Percentiles rank a stretch among this genome's conserved stretches.
phyloP scores from a whole-genome alignment of 2,888 invertebrate genomes.

The Falcaria lacertinaria region DNA sequence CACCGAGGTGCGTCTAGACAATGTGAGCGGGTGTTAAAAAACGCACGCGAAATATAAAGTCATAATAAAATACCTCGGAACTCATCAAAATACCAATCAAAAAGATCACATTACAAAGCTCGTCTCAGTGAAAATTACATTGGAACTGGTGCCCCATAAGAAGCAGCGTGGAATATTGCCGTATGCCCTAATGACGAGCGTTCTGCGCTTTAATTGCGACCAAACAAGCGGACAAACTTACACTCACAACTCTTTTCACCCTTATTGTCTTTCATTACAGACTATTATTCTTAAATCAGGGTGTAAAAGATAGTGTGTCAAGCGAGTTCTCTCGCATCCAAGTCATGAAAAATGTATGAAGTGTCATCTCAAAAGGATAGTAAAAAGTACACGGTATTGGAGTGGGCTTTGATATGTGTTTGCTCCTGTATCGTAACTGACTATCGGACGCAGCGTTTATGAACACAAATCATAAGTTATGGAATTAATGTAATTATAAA shows the following conservation, averaged over 20 bases:
- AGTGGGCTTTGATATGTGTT: slow-evolving; percentile 66
- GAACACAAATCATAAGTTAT: too few species aligned
- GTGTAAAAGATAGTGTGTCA: slow-evolving; percentile 22
- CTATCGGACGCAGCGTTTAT: slow-evolving; percentile 4
- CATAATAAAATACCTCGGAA: slow-evolving; percentile 41
- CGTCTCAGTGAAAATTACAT: slow-evolving; percentile 43
- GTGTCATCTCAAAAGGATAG: slow-evolving; percentile 49
- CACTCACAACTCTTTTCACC: slow-evolving; percentile 8
- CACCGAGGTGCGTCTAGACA: background rate
- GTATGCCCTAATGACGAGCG: slow-evolving; percentile 72
- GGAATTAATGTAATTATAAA: too few species aligned
- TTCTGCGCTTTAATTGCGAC: slow-evolving; percentile 76
- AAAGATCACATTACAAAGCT: slow-evolving; percentile 52
- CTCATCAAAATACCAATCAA: slow-evolving; percentile 67
- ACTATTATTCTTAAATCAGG: slow-evolving; percentile 7
- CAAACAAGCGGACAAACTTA: slow-evolving; percentile 53
- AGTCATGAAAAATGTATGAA: slow-evolving; percentile 75
- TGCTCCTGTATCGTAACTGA: slow-evolving; percentile 61
- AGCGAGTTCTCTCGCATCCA: slow-evolving; percentile 47
- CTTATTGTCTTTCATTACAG: slow-evolving; percentile 18
- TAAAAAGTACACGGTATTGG: slow-evolving; percentile 58
- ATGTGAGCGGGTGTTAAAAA: slow-evolving; percentile 9
- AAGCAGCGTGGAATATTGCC: slow-evolving; percentile 77
- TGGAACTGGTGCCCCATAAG: slow-evolving; percentile 35
- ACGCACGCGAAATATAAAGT: slow-evolving; percentile 13